These are phyloP conservation scores for Drosophila leontia DNA, from an alignment of 1,140 invertebrate genomes.

Conservation along the genomic window DNA sequence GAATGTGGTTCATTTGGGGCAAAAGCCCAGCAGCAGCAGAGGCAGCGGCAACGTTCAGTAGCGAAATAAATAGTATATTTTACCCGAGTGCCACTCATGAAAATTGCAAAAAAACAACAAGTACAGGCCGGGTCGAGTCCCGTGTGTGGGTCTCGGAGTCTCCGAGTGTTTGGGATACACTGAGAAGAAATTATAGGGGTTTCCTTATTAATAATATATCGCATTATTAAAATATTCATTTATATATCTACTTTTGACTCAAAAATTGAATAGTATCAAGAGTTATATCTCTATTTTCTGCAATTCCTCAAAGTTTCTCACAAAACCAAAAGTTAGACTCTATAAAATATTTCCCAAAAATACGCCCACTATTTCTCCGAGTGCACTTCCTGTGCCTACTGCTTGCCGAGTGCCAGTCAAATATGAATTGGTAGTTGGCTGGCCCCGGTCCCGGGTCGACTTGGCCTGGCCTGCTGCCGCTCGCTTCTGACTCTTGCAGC, in stretches of 20 bases:
- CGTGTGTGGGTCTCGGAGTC: conserved; percentile 30
- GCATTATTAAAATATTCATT: no score
- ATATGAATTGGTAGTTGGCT: conserved; percentile 73
- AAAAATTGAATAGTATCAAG: no score
- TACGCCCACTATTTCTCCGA: not conserved
- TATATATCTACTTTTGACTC: no score
- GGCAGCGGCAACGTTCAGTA: conserved; percentile 36
- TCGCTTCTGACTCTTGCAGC: conserved; percentile 56
- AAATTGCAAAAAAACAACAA: conserved; percentile 81
- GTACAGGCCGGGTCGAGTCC: conserved; percentile 43
- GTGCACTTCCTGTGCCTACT: conserved; percentile 58
- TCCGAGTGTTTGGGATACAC: conserved; percentile 17
- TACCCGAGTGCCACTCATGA: conserved; percentile 81
- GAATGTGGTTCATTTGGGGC: conserved; percentile 79
- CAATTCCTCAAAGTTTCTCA: no score
- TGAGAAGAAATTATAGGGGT: not conserved
- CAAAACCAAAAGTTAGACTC: no score
- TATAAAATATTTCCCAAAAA: not conserved
- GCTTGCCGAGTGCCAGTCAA: conserved; percentile 72
- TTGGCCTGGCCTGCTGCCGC: conserved; percentile 11
- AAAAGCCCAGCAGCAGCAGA: conserved; percentile 20
- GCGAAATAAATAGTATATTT: conserved; percentile 83
- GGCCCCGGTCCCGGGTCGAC: conserved; percentile 4
- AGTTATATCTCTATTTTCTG: no score
- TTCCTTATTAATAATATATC: not conserved